Conservation (phyloP, 2,113 vertebrate genomes). For the Melospiza melodia region DNA sequence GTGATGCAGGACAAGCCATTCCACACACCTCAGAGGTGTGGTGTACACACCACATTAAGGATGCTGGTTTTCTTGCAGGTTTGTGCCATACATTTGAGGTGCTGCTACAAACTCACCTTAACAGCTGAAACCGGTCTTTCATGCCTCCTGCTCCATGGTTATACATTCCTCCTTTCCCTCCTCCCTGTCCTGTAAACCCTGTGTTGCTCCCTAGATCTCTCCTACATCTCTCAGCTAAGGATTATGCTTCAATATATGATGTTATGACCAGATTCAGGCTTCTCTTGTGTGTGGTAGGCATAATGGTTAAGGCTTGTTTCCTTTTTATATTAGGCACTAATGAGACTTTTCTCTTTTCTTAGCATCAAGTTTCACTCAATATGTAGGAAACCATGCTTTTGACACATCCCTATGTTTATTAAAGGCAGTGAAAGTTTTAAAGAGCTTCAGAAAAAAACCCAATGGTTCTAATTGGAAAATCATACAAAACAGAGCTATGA, state of each 20-base stretch:
- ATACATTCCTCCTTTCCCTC: background rate
- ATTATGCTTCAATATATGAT: background rate
- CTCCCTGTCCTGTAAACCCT: background rate
- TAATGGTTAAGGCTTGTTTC: accelerated
- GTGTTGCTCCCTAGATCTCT: background rate
- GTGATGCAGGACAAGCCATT: background rate
- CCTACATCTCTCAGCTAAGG: background rate
- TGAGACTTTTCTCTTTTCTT: background rate
- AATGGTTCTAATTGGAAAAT: background rate
- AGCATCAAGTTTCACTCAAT: background rate
- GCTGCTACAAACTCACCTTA: background rate
- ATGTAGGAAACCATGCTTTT: background rate
- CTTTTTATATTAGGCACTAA: background rate
- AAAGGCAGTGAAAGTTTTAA: background rate
- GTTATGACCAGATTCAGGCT: background rate
- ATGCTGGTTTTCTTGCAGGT: background rate
- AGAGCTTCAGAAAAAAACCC: background rate
- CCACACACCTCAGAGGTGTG: background rate
- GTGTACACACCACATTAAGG: background rate
- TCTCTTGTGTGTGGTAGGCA: background rate
- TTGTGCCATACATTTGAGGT: background rate
- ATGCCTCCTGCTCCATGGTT: background rate
- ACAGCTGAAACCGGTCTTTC: background rate
- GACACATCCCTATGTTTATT: background rate
- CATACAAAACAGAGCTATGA: background rate